phyloP scores from a whole-genome alignment of 2,888 invertebrate genomes.

The Torymus auratus region DNA sequence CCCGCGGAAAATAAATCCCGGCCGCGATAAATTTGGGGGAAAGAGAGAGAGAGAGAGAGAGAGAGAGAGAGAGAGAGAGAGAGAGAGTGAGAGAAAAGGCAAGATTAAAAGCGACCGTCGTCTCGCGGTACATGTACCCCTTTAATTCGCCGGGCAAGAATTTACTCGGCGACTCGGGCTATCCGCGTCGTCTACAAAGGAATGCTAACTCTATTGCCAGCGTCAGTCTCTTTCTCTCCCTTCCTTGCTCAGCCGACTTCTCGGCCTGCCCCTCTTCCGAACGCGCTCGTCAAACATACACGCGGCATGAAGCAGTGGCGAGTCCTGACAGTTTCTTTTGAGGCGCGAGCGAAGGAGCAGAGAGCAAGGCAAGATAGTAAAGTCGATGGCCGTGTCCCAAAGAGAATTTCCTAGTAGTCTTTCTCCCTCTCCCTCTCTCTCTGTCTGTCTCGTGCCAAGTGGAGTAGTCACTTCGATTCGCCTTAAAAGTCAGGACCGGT shows the following conservation, averaged over 20 bases:
- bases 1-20: too few species aligned
- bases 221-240: background rate
- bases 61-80: too few species aligned
- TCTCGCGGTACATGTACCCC: background rate
- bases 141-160: slow-evolving; percentile 35
- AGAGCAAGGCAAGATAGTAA: slow-evolving; percentile 41
- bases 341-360: slow-evolving; percentile 58
- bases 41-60: too few species aligned
- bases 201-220: slow-evolving; percentile 42
- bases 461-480: slow-evolving; percentile 70
- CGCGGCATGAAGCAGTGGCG: background rate
- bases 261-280: background rate
- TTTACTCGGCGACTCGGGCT: background rate
- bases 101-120: background rate
- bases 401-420: slow-evolving; percentile 74
- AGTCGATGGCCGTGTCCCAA: slow-evolving; percentile 71
- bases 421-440: slow-evolving; percentile 49
- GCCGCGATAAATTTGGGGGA: too few species aligned
- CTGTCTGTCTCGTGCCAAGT: slow-evolving; percentile 64
- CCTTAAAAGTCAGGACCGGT: slow-evolving; percentile 68
- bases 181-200: slow-evolving; percentile 31
- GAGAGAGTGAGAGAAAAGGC: background rate
- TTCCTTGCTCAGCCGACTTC: background rate
- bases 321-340: slow-evolving; percentile 58
- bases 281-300: slow-evolving; percentile 29